A percentile compares a stretch with the other conserved stretches of the same genome.
These are phyloP conservation scores for Emberiza fucata DNA, from an alignment of 2,113 vertebrate genomes.

Conservation along the genomic window DNA sequence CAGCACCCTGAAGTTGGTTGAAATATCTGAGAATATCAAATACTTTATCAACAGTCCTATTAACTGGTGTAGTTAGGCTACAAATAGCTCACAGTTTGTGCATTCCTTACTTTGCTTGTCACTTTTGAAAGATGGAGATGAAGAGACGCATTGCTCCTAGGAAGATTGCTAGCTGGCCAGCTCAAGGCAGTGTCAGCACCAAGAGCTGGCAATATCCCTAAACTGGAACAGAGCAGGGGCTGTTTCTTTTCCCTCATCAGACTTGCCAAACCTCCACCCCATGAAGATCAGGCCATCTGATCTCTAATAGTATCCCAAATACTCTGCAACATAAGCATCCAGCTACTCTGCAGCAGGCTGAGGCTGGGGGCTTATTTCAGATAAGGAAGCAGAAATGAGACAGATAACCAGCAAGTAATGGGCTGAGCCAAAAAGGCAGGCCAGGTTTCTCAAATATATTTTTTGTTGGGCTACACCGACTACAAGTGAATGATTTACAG, in stretches of 20 bases:
- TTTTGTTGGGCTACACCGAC: not conserved
- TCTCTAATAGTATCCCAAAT: rapidly evolving
- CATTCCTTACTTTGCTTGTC: not conserved
- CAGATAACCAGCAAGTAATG: not conserved
- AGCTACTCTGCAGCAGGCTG: not conserved
- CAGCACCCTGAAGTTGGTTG: not conserved
- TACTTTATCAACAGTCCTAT: not conserved
- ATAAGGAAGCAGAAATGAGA: not conserved
- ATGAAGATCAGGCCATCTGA: not conserved
- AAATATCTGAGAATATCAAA: not conserved
- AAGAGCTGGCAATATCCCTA: not conserved
- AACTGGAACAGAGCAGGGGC: not conserved
- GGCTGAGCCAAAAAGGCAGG: not conserved
- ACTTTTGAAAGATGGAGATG: not conserved
- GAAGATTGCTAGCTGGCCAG: not conserved
- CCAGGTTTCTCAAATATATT: not conserved
- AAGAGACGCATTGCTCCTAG: not conserved
- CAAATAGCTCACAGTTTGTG: not conserved
- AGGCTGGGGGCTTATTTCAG: not conserved
- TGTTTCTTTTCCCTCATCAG: not conserved
- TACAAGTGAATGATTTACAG: not conserved
- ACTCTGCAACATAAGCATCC: not conserved
- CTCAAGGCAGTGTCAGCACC: not conserved
- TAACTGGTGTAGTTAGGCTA: not conserved
- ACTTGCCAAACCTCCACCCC: not conserved